Conservation (phyloP, 2,797 vertebrate species). For the Artibeus lituratus region DNA sequence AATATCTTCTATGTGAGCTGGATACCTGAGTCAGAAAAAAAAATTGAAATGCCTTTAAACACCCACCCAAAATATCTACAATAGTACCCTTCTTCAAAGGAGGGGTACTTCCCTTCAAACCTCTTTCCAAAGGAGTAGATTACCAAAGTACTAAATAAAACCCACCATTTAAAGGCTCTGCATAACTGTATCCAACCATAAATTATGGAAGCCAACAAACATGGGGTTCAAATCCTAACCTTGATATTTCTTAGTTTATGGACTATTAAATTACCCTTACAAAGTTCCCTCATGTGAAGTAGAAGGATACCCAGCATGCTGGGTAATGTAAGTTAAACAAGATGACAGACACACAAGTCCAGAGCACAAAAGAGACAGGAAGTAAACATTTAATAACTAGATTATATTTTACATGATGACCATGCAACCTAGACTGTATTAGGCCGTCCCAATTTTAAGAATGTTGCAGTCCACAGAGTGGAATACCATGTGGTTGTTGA, state of each 20-base stretch:
- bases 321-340: neutral
- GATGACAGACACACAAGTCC: neutral
- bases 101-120: no score
- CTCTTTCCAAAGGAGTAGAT: slow-evolving; percentile 19
- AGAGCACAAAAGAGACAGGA: neutral
- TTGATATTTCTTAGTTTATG: neutral
- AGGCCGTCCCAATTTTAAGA: neutral
- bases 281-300: neutral
- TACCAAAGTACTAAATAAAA: slow-evolving; percentile 30
- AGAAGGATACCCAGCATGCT: neutral
- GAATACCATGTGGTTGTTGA: neutral
- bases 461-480: neutral
- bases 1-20: slow-evolving; percentile 97
- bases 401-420: slow-evolving; percentile 17
- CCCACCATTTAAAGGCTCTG: neutral
- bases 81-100: neutral
- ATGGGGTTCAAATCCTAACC: neutral
- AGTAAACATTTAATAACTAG: slow-evolving; percentile 45
- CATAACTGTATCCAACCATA: slow-evolving; percentile 18
- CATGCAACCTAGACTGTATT: neutral
- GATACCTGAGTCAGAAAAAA: slow-evolving; percentile 87
- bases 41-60: slow-evolving; percentile 48
- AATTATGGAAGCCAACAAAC: slow-evolving; percentile 3
- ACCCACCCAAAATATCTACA: slow-evolving; percentile 21
- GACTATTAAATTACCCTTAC: slow-evolving; percentile 35